These are phyloP conservation scores for Manacus vitellinus DNA, from an alignment of 2,113 vertebrate genomes.

Conservation along the genomic window DNA sequence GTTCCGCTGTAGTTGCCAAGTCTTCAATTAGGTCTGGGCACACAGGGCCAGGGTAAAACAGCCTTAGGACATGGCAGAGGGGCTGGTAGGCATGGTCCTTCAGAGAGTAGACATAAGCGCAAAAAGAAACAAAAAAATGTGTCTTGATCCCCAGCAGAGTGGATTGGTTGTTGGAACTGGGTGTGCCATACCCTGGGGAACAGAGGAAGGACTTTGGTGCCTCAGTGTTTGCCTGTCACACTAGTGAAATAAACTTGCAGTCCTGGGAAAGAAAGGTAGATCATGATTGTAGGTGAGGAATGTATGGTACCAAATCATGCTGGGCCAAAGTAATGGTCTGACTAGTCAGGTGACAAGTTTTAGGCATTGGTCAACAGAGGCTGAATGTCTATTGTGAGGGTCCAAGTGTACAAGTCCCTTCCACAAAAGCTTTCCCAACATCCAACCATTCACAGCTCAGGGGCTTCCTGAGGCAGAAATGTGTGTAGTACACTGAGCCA, in stretches of 20 bases:
- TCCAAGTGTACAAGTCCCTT: neutral
- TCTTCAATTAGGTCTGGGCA: neutral
- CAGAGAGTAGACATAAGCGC: neutral
- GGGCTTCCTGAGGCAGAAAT: neutral
- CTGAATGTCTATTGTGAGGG: neutral
- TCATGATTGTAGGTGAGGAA: fast-evolving
- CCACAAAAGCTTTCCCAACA: neutral
- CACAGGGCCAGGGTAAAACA: neutral
- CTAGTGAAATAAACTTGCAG: neutral
- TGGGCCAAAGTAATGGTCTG: neutral
- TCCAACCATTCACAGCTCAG: neutral
- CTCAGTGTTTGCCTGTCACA: neutral
- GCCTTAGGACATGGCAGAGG: fast-evolving
- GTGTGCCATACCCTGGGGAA: neutral
- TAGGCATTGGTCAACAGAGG: neutral
- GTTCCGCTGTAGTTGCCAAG: neutral
- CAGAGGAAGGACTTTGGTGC: neutral
- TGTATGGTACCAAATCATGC: neutral
- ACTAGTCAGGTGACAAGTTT: neutral
- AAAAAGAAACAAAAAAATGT: neutral
- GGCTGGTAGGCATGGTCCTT: neutral
- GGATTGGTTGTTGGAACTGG: neutral
- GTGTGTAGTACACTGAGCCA: neutral
- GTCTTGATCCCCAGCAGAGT: neutral
- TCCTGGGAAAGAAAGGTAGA: neutral